These are phyloP conservation scores for Epinotia ramella DNA, from an alignment of 2,888 invertebrate species.

Conservation along the genomic window DNA sequence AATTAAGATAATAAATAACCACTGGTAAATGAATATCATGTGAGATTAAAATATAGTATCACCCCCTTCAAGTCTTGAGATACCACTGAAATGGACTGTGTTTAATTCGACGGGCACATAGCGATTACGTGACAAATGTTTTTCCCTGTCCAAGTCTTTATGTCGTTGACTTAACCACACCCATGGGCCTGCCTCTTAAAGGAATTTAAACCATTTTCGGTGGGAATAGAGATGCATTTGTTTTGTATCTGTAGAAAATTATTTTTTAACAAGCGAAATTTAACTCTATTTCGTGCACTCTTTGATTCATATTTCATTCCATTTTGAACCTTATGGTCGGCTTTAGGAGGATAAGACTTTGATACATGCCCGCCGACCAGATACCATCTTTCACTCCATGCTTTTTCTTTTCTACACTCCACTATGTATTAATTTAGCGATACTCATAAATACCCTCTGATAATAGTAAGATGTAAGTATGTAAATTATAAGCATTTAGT, in stretches of 20 bases:
- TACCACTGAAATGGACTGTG: neutral
- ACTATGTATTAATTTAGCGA: neutral
- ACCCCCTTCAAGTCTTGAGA: no score
- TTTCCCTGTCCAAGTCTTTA: neutral
- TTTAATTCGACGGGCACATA: no score
- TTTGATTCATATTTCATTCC: no score
- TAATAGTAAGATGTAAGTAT: neutral
- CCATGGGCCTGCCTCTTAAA: no score
- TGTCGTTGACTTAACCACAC: no score
- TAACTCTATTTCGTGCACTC: no score
- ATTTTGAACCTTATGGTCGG: no score
- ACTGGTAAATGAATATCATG: conserved; percentile 24
- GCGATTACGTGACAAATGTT: no score
- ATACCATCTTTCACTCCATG: neutral
- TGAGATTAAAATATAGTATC: conserved; percentile 1
- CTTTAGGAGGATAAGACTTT: neutral
- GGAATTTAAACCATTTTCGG: no score
- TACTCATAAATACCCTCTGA: neutral
- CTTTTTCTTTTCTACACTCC: neutral
- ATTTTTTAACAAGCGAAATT: no score
- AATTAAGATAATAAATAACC: neutral
- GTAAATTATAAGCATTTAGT: conserved; percentile 27
- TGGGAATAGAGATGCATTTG: no score
- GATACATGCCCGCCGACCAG: neutral
- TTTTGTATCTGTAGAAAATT: no score